Evolutionary conservation across 2,113 vertebrate genomes (phyloP).

Genomic region (Oplegnathus fasciatus): DNA sequence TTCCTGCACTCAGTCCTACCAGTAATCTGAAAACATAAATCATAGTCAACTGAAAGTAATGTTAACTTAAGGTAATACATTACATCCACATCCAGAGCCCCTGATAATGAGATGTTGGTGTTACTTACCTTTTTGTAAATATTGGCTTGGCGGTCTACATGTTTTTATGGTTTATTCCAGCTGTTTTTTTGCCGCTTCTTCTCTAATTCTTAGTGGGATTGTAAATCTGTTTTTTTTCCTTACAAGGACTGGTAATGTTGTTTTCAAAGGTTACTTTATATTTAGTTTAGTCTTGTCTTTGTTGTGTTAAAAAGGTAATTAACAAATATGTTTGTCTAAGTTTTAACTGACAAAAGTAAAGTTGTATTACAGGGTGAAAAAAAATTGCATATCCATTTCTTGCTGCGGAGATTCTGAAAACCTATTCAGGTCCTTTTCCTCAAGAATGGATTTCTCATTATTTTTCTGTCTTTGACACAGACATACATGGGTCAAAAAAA

Average conservation of each 20-base stretch:
- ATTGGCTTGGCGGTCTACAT: not conserved
- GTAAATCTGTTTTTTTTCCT: not conserved
- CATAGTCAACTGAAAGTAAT: not conserved
- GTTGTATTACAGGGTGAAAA: too few species aligned
- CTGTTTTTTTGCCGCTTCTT: too few species aligned
- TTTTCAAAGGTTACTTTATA: not conserved
- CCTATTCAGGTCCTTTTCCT: not conserved
- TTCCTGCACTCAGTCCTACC: not conserved
- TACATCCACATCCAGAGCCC: not conserved
- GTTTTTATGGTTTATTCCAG: not conserved
- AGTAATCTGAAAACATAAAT: not conserved
- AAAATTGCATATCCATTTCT: not conserved
- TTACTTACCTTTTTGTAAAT: not conserved
- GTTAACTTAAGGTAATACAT: not conserved
- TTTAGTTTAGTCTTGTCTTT: not conserved
- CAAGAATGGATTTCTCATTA: not conserved
- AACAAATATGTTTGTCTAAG: too few species aligned
- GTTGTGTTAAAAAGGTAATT: too few species aligned
- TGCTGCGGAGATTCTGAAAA: not conserved
- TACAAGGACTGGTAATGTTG: not conserved
- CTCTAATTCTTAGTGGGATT: not conserved
- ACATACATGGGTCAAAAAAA: not conserved
- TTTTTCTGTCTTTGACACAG: not conserved
- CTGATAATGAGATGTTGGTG: not conserved
- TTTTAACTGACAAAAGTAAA: too few species aligned